Evolutionary conservation across 2,888 invertebrate species (phyloP), one percentile per base, ranked within the genome.

Genomic region (Leptinotarsa peninsularis): DNA sequence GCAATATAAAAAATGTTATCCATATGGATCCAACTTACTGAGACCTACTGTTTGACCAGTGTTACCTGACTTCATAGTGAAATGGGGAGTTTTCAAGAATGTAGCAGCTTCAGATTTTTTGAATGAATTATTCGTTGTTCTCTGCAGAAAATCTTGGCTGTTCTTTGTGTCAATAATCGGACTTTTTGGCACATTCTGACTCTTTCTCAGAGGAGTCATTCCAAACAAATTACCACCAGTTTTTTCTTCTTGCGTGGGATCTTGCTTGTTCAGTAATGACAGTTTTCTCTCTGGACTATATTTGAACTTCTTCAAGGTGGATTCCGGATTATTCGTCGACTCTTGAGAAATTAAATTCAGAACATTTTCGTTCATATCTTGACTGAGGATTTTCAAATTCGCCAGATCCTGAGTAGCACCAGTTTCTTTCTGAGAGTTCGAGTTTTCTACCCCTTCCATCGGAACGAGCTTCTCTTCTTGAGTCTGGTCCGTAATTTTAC

Each of bases 311-410:
- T 60, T 54, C 33, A 72, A 54, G 13, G 68, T 69, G n/a, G 69
- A 49, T 72, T 68, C 54, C 52, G 66, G 49, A 54, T 54, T 66
- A 33, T n/a, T 66, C 18, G 49, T 63, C 49, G 75, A 75, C 49
- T 75, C 72, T 72, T 75, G 75, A 1, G 75, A 75, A 3, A 75
- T 5, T 18, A 75, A 1, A 33, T 72, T 72, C 23, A 68, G 15
- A 3, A 54, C 49, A 49, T 58, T 52, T 49, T 21, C n/a, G 33
- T 43, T 63, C n/a, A 33, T n/a, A 7, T 71, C 67, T 60, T 74
- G 74, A 50, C 33, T 74, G 63, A 60, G 49, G 13, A 73, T n/a
- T 33, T 43, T 63, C 23, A 54, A 49, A 52, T 70, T 71, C 23
- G 66, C 67, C 54, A 72, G 27, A 17, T 56, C 66, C 18, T 72